phyloP scores from a whole-genome alignment of 2,113 vertebrate species.

The Craseonycteris thonglongyai region DNA sequence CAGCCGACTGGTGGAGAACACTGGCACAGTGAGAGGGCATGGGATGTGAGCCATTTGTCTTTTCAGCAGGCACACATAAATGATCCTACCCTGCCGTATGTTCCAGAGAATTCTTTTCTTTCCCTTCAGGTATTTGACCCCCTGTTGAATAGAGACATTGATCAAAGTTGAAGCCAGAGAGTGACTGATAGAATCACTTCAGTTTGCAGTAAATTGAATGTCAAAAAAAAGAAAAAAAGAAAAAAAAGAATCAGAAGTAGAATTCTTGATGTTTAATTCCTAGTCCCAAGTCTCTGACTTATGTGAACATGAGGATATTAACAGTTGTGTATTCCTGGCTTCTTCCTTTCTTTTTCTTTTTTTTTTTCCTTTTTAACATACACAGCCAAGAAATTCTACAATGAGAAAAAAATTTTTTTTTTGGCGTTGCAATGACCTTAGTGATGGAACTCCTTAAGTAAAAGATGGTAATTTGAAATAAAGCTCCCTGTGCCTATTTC shows the following conservation, averaged over 20 bases:
- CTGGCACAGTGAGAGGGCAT: background rate
- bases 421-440: conserved; percentile 1
- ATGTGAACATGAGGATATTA: conserved; percentile 1
- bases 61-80: conserved; percentile 55
- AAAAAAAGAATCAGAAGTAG: conserved; percentile 32
- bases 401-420: background rate
- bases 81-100: conserved; percentile 51
- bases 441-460: conserved; percentile 37
- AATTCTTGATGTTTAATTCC: conserved; percentile 43
- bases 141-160: conserved; percentile 53
- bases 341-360: background rate
- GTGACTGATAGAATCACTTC: conserved; percentile 35
- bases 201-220: conserved; percentile 42
- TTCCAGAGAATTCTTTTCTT: conserved; percentile 53
- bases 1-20: conserved; percentile 39
- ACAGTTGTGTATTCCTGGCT: background rate
- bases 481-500: conserved; percentile 56
- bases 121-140: conserved; percentile 66
- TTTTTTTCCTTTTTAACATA: background rate
- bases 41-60: conserved; percentile 36
- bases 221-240: conserved; percentile 43
- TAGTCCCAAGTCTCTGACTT: background rate
- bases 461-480: conserved; percentile 56
- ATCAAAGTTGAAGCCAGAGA: conserved; percentile 44
- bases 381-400: conserved; percentile 28